Evolutionary conservation across 2,888 invertebrate species (phyloP), one percentile per base, ranked within the genome.

Genomic region (Harpalus rubripes): DNA sequence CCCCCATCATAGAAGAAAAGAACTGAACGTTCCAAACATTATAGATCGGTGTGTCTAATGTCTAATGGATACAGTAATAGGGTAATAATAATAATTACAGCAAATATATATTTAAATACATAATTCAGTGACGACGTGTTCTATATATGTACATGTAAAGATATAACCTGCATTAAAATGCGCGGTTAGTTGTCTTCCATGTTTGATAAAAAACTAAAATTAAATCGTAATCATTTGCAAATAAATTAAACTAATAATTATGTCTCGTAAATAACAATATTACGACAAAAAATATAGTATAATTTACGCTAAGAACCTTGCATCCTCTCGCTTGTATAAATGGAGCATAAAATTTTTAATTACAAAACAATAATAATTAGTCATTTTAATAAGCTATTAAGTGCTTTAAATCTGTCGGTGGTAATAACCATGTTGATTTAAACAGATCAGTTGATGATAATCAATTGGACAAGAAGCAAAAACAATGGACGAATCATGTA

Each of bases 191-290:
- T 32, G 32, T 32, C 32, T 32, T 32, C 32, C 32, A 32, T 32
- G 32, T 32, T 32, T 32, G 44, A 52, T 8, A 52, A 15, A 44
- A 74, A 74, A 10, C 44, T 12, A 44, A 32, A 74, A 74, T 74
- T 18, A 44, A 74, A 44, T 44, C 41, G 18, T 12, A 74, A 44
- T 74, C 16, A 16, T 74, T 74, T 15, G 16, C 16, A 44, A 44
- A 74, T 74, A 74, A 74, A 74, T 74, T 39, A 68, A 39, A 68
- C 68, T 41, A 68, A 68, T 68, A 32, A 68, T 68, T 74, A 74
- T 44, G 72, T 74, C 72, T 41, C 72, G 44, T 74, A 74, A 74
- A 74, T 74, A 74, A 65, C 65, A 65, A 74, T 74, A 44, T 74
- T 74, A 44, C 68, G 26, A 7, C 15, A 68, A 68, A 68, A 68